Base-by-base conservation (phyloP, 2,888 invertebrate genomes). In the Diplolepis rosae region DNA sequence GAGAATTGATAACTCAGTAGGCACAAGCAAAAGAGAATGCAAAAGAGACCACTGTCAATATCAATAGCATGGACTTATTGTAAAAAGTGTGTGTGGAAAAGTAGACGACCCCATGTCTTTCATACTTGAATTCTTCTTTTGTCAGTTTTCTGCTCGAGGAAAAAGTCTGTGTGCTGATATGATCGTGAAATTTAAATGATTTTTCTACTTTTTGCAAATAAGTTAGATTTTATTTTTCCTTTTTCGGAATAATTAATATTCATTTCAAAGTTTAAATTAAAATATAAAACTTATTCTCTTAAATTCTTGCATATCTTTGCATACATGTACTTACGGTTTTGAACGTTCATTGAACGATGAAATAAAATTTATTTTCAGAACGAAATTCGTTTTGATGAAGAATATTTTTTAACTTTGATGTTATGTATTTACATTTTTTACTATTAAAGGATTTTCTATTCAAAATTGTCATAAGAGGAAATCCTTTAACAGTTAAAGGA, bases 231-330 rank as follows among this genome's bases (percentile, higher is more conserved):
- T 45, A 18, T 45, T 45, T 45, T n/a, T 45, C 15, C 18, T 9
- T 18, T n/a, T 2, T 6, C 15, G n/a, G n/a, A n/a, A n/a, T n/a
- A n/a, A n/a, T n/a, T n/a, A 45, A 9, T 45, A 15, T 45, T 45
- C 18, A 2, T 5, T 5, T 42, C 15, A 42, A 4, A n/a, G 15
- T 42, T 42, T 6, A 24, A 27, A 24, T 50, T 27, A 24, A 24
- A 50, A 50, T 27, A 13, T 13, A 50, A 5, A 50, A 5, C 4
- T 22, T 27, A 11, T 7, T 45, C 45, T 45, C 15, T 7, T 2
- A 24, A 39, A 13, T 7, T 35, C 35, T 24, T 35, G 39, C 61
- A 61, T 61, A 61, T 24, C 24, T 32, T 61, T 39, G n/a, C 61
- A 22, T 39, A 61, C 61, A n/a, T n/a, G n/a, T n/a, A n/a, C n/a